Evolutionary conservation across 2,797 vertebrate genomes (phyloP), one percentile per base, ranked within the genome.

Genomic region (Enteromius radiatus): DNA sequence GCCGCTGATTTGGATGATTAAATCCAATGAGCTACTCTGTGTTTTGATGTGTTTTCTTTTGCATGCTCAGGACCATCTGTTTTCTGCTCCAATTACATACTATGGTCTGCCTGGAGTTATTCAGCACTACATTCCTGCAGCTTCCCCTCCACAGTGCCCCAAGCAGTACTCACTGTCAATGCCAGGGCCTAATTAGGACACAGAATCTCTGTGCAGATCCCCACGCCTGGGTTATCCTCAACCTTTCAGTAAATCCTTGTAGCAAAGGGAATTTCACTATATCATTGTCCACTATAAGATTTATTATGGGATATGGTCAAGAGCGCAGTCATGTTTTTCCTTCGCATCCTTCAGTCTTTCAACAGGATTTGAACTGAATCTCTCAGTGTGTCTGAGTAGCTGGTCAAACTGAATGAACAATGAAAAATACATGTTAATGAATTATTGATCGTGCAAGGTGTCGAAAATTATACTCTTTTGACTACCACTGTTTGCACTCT

Each of bases 81-180:
- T 87, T 88, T 86, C 73, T 87, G 87, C 84, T 85, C 84, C 56
- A 88, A 71, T 85, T 88, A 68, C 80, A 85, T 81, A 78, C 80
- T 67, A 23, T 63, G 80, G 33, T 56, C 65, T 59, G 67, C 52
- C 61, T 67, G 56, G 67, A 61, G 75, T 80, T 83, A 49, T 67
- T 75, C 73, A 73, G 21, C 26, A 49, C 61, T 73, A 59, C 64
- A 87, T 79, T 84, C 54, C 43, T 77, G 61, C 63, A 23, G 33
- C 75, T 41, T 47, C 82, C 76, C 41, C 74, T n/a, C 33, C 38
- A 45, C 71, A 80, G 36, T 59, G 76, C 79, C 76, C 83, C 47
- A 11, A 84, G 81, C 81, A 56, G 41, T 71, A 64, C 78, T 75
- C 73, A 49, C 49, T 81, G 75, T 81, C 77, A 82, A 47, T 75